Evolutionary conservation across 2,113 vertebrate species (phyloP), one percentile per base, ranked within the genome.

Genomic region (Platichthys stellatus): DNA sequence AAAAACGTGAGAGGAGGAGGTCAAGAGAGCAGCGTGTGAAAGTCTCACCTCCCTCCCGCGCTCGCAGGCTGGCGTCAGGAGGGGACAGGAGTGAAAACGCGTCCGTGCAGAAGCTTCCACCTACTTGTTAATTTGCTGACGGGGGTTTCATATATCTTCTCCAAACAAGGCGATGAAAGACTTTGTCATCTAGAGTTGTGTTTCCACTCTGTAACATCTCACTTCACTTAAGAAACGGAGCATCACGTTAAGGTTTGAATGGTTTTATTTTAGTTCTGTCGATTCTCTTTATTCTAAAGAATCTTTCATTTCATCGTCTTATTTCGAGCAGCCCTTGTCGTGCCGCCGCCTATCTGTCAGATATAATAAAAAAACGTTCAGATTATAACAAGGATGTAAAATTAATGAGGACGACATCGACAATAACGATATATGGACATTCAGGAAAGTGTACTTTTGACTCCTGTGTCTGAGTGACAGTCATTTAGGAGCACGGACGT

Each of bases 81-180:
- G 71, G 69, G 63, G 74, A 85, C 72, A 51, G 70, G 57, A 74
- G 80, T 58, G 74, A 81, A 75, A 76, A 81, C 78, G 73, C n/a
- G 13, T 23, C 38, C 0, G 57, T 79, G 82, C 77, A 79, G 90
- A 87, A 87, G 61, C 70, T 63, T 47, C 40, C 81, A 78, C 43
- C 21, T 38, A 72, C 67, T 67, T 80, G 85, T 73, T 82, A 84
- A 89, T 86, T 84, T 71, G 74, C 72, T 69, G 73, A 87, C 56
- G 64, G 86, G 58, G 61, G 40, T 57, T 84, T 87, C 35, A 69
- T 76, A 62, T 63, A 28, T 78, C 60, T 45, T 59, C 53, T 66
- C 28, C 40, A 24, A 72, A 68, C 0, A 9, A 54, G 20, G 23
- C 53, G 58, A 80, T 51, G 6, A 18, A 23, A 13, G 2, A 72